phyloP scores from a whole-genome alignment of 2,888 invertebrate species.

The Spodoptera littoralis region DNA sequence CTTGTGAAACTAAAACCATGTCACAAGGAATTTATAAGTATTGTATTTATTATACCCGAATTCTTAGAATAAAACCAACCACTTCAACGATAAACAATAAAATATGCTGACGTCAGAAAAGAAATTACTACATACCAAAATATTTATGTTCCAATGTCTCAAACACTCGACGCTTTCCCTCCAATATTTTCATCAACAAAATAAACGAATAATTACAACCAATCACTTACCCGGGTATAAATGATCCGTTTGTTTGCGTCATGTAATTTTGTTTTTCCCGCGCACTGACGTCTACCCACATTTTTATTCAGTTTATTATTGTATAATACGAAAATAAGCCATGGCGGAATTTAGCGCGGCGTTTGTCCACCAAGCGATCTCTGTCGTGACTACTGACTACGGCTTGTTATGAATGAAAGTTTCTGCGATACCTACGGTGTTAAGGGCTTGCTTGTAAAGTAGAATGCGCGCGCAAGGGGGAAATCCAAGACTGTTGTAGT shows the following conservation, averaged over 20 bases:
- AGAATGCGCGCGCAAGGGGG: conserved; percentile 70
- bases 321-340: conserved; percentile 64
- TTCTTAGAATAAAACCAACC: background rate
- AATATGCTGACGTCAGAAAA: conserved; percentile 23
- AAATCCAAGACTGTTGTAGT: conserved; percentile 31
- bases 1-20: too few species aligned
- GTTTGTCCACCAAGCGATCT: conserved; percentile 72
- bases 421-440: conserved; percentile 49
- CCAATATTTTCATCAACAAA: conserved; percentile 33
- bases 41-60: too few species aligned
- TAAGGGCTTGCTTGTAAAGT: conserved; percentile 52
- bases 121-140: conserved; percentile 20
- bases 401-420: conserved; percentile 70
- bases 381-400: conserved; percentile 73
- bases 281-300: conserved; percentile 90
- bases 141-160: conserved; percentile 14
- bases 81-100: conserved; percentile 15
- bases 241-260: conserved; percentile 89
- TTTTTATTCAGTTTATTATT: conserved; percentile 66
- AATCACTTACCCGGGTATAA: conserved; percentile 90
- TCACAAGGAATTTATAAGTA: too few species aligned
- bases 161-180: conserved; percentile 39
- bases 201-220: conserved; percentile 7
- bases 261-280: conserved; percentile 90
- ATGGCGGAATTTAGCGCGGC: conserved; percentile 63